phyloP scores from a whole-genome alignment of 2,797 vertebrate species.

The Alauda arvensis region DNA sequence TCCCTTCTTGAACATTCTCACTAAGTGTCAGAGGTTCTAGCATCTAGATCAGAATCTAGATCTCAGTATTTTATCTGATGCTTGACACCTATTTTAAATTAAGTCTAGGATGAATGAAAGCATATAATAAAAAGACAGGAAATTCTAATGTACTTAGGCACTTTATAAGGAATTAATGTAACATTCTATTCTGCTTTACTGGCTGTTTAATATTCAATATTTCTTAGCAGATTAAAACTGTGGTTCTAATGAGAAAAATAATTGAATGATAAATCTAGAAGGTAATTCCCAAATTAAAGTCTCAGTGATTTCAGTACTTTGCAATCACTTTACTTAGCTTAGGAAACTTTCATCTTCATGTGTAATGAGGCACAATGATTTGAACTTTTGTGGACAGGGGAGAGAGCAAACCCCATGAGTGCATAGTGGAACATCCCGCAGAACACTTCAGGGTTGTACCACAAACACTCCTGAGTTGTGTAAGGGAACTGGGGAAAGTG shows the following conservation, averaged over 20 bases:
- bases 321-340: background rate
- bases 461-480: background rate
- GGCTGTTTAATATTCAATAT: constrained; percentile 27
- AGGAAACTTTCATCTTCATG: background rate
- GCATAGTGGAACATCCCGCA: background rate
- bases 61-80: background rate
- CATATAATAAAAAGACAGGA: constrained; percentile 6
- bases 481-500: background rate
- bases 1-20: background rate
- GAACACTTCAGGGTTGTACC: background rate
- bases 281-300: background rate
- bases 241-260: constrained; percentile 38
- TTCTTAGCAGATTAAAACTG: constrained; percentile 31
- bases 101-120: background rate
- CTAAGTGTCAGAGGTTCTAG: background rate
- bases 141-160: background rate
- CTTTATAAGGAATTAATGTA: background rate
- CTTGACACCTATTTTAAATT: constrained; percentile 3
- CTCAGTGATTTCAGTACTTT: background rate
- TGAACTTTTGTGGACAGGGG: background rate
- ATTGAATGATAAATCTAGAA: constrained; percentile 15
- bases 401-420: background rate
- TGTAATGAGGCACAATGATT: background rate
- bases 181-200: constrained; percentile 9
- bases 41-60: background rate